Percentiles rank a stretch among this genome's conserved stretches.
Evolutionary conservation across 1,140 invertebrate genomes (phyloP).

Genomic region (Fopius arisanus): DNA sequence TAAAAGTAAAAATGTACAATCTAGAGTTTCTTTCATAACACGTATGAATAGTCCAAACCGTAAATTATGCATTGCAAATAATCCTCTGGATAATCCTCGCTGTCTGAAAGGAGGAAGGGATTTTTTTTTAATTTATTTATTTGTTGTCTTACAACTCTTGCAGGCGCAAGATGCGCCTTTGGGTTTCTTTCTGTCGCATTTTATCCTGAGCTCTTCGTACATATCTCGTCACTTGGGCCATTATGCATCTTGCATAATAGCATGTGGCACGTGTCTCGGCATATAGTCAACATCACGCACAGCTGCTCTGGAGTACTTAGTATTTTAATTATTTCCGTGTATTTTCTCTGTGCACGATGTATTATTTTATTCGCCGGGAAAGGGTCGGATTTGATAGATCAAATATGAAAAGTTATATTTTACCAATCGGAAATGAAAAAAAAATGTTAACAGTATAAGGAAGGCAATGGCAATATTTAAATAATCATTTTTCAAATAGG

Average conservation of each 20-base stretch:
- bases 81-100: neutral
- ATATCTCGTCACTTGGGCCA: conserved; percentile 6
- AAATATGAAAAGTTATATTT: no score
- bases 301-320: conserved; percentile 28
- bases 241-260: conserved; percentile 41
- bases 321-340: conserved; percentile 18
- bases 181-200: conserved; percentile 4
- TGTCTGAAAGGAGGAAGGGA: neutral
- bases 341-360: neutral
- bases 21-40: neutral
- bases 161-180: conserved; percentile 3
- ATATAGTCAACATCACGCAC: conserved; percentile 36
- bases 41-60: neutral
- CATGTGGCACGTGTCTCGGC: conserved; percentile 34
- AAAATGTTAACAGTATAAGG: no score
- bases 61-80: neutral
- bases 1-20: neutral
- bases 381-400: no score
- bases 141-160: neutral
- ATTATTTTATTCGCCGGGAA: no score
- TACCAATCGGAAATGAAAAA: no score
- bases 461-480: no score
- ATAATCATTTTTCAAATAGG: no score
- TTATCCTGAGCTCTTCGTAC: neutral
- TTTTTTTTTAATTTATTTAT: neutral